Base-by-base conservation (phyloP, 2,888 invertebrate species). In the Hipparchia semele region DNA sequence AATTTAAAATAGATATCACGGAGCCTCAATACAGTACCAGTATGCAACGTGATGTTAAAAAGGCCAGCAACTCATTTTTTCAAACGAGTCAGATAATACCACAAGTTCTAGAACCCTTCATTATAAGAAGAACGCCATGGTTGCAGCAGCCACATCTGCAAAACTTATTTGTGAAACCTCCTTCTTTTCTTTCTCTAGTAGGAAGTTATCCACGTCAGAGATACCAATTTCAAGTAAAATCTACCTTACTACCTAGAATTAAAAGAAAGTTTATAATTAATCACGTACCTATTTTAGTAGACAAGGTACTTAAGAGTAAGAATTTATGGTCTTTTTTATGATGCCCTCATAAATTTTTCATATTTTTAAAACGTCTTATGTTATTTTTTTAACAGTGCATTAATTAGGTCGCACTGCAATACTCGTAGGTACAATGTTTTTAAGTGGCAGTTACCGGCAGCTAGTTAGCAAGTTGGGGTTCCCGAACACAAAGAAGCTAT, bases 401-500 rank as follows among this genome's bases (percentile, higher is more conserved):
- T 69, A 68, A 64, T 70, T 64, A 65, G 61, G 33, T 73, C 65
- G 65, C 65, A 72, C 66, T 68, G 64, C 68, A 73, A 73, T 65
- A n/a, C n/a, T n/a, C n/a, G n/a, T n/a, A 53, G 69, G 60, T 64
- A 71, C 65, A 72, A 70, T 73, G 74, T 75, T 75, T 76, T 78
- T 75, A 77, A 76, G 77, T 77, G 77, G 77, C 83, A 87, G 84
- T 86, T 84, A 85, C 82, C 81, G 78, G 80, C 86, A 90, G 90
- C 89, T 92, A 89, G 92, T 92, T 92, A 92, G 88, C 80, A 89
- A 91, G 90, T 91, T 89, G 86, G 78, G 84, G 87, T 82, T 85
- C 80, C 80, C 83, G 82, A 90, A 87, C 87, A 92, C 93, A 94
- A 94, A 92, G 93, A 93, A 91, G 86, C 88, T 82, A 85, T 86